phyloP scores from a whole-genome alignment of 2,113 vertebrate species.

The Plestiodon gilberti region DNA sequence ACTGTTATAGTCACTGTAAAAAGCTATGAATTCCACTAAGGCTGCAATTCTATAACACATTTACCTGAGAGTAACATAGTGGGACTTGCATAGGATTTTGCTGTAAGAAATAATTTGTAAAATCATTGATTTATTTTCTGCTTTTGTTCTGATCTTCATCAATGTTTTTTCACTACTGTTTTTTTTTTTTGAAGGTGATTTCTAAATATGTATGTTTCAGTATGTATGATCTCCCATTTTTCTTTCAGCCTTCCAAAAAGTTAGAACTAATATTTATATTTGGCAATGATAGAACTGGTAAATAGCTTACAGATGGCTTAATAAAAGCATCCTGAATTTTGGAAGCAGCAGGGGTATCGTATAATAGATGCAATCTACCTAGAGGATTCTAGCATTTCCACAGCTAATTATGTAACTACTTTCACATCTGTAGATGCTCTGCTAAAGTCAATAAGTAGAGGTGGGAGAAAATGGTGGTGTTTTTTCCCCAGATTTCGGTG shows the following conservation, averaged over 20 bases:
- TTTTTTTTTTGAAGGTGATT: neutral
- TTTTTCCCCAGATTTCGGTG: no score
- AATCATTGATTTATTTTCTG: neutral
- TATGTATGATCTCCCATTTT: neutral
- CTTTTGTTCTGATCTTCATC: neutral
- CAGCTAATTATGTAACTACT: neutral
- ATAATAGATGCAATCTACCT: slow-evolving; percentile 28
- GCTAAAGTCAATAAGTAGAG: neutral
- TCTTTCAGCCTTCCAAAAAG: neutral
- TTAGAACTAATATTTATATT: neutral
- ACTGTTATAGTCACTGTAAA: neutral
- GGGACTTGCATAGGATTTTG: no score
- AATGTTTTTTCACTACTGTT: neutral
- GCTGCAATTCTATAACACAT: no score
- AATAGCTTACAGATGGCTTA: slow-evolving; percentile 48
- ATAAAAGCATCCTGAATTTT: slow-evolving; percentile 33
- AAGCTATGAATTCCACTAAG: neutral
- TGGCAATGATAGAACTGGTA: slow-evolving; percentile 34
- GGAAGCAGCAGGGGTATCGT: slow-evolving; percentile 32
- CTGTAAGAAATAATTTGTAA: neutral
- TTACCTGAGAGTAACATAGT: no score
- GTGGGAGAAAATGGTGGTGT: no score
- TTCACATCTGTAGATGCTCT: neutral
- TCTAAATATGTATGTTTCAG: neutral
- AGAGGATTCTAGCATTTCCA: neutral